A percentile compares a stretch with the other conserved stretches of the same genome.
Evolutionary conservation across 2,888 invertebrate genomes (phyloP).

Genomic region (Nomada ferruginata): DNA sequence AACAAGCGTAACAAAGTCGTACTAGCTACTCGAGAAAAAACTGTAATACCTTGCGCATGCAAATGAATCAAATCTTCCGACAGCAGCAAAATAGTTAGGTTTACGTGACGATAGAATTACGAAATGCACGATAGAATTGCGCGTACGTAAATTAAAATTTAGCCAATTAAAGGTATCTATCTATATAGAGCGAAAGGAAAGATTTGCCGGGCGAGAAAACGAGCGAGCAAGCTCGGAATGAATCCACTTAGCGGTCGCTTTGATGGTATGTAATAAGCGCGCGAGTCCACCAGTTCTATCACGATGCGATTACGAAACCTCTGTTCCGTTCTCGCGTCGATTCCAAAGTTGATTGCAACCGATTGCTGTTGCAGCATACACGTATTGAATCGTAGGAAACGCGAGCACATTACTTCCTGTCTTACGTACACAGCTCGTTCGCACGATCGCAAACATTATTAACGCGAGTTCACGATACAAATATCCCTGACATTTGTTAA

Average conservation of each 20-base stretch:
- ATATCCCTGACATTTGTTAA: slow-evolving; percentile 26
- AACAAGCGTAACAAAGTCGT: slow-evolving; percentile 17
- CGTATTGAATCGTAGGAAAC: slow-evolving; percentile 34
- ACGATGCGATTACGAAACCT: slow-evolving; percentile 61
- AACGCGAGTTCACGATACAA: slow-evolving; percentile 28
- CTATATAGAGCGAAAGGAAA: neutral
- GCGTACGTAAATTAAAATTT: too few relatives aligned
- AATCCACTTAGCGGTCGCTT: slow-evolving; percentile 71
- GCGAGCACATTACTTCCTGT: slow-evolving; percentile 53
- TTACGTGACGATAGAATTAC: too few relatives aligned
- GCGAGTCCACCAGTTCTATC: slow-evolving; percentile 36
- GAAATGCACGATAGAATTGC: too few relatives aligned
- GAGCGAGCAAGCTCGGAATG: slow-evolving; percentile 57
- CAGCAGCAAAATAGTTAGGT: neutral
- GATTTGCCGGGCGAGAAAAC: slow-evolving; percentile 37
- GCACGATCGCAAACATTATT: slow-evolving; percentile 23
- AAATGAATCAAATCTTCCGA: neutral
- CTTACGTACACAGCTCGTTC: slow-evolving; percentile 25
- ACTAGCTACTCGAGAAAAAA: neutral
- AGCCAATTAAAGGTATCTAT: too few relatives aligned
- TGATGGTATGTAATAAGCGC: slow-evolving; percentile 34
- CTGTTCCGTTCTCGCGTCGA: slow-evolving; percentile 57
- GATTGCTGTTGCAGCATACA: slow-evolving; percentile 33
- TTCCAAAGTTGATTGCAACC: slow-evolving; percentile 47
- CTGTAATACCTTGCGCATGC: neutral